These are phyloP conservation scores for Rafetus swinhoei DNA, from an alignment of 2,113 vertebrate species.

Conservation along the genomic window DNA sequence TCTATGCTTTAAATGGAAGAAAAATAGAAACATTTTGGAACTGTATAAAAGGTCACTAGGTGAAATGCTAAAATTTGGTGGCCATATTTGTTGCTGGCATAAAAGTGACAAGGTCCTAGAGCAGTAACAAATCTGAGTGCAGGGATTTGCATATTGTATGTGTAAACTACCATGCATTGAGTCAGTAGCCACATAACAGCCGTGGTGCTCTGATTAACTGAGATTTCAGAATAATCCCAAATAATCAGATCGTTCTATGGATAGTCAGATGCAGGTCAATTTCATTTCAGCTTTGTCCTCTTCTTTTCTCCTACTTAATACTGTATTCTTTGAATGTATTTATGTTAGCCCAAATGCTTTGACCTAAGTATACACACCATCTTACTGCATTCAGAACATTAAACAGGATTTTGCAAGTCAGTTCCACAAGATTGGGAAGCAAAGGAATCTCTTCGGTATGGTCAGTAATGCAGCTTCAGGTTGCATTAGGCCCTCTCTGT, in stretches of 20 bases:
- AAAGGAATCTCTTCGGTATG: fast-evolving
- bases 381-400: fast-evolving
- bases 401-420: neutral
- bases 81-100: constrained; percentile 15
- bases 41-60: neutral
- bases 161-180: neutral
- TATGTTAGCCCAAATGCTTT: fast-evolving
- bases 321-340: fast-evolving
- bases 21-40: neutral
- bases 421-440: fast-evolving
- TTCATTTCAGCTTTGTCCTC: neutral
- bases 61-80: neutral
- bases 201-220: constrained; percentile 18
- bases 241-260: neutral
- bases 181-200: constrained; percentile 2
- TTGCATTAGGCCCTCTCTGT: neutral
- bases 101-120: neutral
- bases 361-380: fast-evolving
- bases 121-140: neutral
- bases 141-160: neutral
- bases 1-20: neutral
- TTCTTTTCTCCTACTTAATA: fast-evolving
- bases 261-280: fast-evolving
- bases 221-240: neutral
- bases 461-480: fast-evolving